Evolutionary conservation across 23 tunicate species (phyloP).

Genomic region (Trididemnum nubilum): DNA sequence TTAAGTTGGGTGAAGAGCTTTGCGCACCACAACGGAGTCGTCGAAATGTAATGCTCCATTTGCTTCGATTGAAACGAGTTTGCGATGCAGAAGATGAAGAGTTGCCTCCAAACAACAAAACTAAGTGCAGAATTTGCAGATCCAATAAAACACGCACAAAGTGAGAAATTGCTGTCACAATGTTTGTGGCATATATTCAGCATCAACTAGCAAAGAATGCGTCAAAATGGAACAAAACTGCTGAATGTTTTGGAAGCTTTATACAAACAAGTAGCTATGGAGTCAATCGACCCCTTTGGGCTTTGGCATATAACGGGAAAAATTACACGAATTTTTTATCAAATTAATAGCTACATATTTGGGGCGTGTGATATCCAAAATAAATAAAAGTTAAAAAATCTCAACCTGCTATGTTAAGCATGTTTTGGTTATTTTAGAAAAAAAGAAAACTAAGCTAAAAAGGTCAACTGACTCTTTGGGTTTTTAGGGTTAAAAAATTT

Average conservation of each 20-base stretch:
- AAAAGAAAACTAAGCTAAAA: too few species aligned
- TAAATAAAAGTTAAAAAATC: too few species aligned
- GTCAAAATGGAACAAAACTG: too few species aligned
- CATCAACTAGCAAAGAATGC: too few species aligned
- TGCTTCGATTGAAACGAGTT: background rate
- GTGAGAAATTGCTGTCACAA: background rate
- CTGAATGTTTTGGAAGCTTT: too few species aligned
- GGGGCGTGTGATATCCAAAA: too few species aligned
- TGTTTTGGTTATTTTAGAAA: too few species aligned
- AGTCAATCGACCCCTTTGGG: background rate
- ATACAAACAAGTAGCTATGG: background rate
- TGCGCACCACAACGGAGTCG: constrained; percentile 14
- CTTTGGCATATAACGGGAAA: constrained; percentile 11
- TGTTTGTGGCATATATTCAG: constrained; percentile 2
- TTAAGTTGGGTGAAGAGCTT: constrained; percentile 12
- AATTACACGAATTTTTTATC: too few species aligned
- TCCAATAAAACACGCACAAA: background rate
- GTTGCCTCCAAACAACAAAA: background rate
- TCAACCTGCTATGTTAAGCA: too few species aligned
- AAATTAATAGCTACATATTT: too few species aligned
- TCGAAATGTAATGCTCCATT: background rate
- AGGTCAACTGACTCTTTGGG: too few species aligned
- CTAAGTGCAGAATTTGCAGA: background rate
- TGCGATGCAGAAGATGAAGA: background rate
- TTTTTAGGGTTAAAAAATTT: too few species aligned